Base-by-base conservation (phyloP, 2,797 vertebrate species). In the Molossus alvarezi region DNA sequence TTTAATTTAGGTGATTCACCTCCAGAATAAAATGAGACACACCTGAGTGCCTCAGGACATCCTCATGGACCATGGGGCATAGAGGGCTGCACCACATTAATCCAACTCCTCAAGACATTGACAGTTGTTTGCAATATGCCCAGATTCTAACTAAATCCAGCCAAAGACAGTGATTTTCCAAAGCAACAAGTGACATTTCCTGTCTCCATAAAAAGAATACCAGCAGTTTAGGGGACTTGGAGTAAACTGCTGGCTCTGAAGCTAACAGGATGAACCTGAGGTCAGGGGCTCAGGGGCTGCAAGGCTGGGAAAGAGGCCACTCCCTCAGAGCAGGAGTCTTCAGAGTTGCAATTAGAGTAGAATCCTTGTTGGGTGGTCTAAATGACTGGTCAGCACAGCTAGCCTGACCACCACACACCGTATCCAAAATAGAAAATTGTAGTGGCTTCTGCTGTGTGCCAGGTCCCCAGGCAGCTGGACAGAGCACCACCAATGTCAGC, bases 401-500 rank as follows among this genome's bases (percentile, higher is more conserved):
- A 12, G 82, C 89, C 96, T 96, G 89, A 83, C 88, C 96, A 95
- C 94, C 91, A 29, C 96, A 97, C 75, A 29, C 48, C 82, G 83
- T 96, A 88, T 92, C 97, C 95, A 96, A 97, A 97, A 97, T 67
- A 97, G 96, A 97, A 98, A 96, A 89, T 97, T 98, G 96, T 95
- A 94, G 84, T 91, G 96, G 92, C 62, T 91, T 96, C 88, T 98
- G 90, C 94, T 65, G 48, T 75, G 88, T 97, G 95, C 95, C 96
- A 97, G 97, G 94, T 65, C 95, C 95, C 92, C 5, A 65, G 97
- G 92, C 18, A 4, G 41, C 91, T 23, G 25, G 84, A 95, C 80
- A 88, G 94, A 95, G 73, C 67, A 85, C 76, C 13, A 60, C 90
- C 93, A 95, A 86, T 96, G 96, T 91, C n/a, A 95, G 95, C 83